Evolutionary conservation across 2,888 invertebrate species (phyloP).

Genomic region (Pandemis corylana): DNA sequence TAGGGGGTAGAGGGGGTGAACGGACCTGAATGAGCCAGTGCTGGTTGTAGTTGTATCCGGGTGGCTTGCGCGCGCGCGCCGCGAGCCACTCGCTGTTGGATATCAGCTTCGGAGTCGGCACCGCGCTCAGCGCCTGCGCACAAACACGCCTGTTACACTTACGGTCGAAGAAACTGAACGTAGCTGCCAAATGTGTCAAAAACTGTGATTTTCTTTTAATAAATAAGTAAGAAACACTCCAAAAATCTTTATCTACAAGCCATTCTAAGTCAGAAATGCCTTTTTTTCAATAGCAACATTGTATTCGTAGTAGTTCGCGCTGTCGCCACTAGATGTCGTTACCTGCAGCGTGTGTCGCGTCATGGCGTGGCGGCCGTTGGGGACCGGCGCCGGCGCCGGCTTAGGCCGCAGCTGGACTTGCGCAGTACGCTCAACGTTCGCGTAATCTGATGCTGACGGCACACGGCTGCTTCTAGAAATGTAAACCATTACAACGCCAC

Average conservation of each 20-base stretch:
- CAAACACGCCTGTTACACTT: neutral
- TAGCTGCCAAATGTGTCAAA: no score
- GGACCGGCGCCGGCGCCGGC: constrained; percentile 55
- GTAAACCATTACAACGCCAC: neutral
- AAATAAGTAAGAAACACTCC: no score
- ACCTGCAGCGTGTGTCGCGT: constrained; percentile 86
- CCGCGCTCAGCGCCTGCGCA: constrained; percentile 88
- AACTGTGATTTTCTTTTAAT: no score
- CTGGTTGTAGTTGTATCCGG: constrained; percentile 89
- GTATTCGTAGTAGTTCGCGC: no score
- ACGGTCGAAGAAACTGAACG: no score
- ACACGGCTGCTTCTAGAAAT: constrained; percentile 83
- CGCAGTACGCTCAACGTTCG: constrained; percentile 77
- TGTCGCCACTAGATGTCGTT: constrained; percentile 13
- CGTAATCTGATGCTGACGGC: constrained; percentile 85
- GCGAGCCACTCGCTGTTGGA: constrained; percentile 90
- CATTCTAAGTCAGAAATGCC: no score
- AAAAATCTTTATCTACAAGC: no score
- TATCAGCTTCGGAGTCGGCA: constrained; percentile 90
- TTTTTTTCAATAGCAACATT: no score
- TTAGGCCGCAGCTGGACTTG: constrained; percentile 75
- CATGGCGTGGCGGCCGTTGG: constrained; percentile 85
- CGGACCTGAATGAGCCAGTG: constrained; percentile 95
- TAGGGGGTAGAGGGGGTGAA: neutral
- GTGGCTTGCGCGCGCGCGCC: constrained; percentile 86